phyloP scores from a whole-genome alignment of 2,888 invertebrate species.

The Hedychridium roseum region DNA sequence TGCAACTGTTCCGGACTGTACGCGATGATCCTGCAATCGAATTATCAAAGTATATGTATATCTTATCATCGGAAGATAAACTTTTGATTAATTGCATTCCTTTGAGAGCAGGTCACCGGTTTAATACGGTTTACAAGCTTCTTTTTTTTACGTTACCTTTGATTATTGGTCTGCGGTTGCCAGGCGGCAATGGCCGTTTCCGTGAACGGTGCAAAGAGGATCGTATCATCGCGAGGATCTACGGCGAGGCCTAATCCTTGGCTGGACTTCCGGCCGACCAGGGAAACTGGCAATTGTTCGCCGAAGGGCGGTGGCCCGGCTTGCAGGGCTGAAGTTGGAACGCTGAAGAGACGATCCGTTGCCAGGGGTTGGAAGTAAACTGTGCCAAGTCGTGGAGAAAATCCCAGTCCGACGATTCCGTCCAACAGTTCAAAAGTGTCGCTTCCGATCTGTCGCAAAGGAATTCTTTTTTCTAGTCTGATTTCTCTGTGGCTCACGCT shows the following conservation, averaged over 20 bases:
- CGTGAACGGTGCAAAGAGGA: conserved; percentile 80
- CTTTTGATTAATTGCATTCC: conserved; percentile 6
- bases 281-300: conserved; percentile 76
- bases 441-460: conserved; percentile 67
- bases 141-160: conserved; percentile 66
- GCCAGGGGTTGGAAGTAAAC: conserved; percentile 79
- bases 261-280: conserved; percentile 85
- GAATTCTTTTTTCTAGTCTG: too few relatives aligned
- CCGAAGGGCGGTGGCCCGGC: conserved; percentile 78
- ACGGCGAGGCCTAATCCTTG: conserved; percentile 81
- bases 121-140: conserved; percentile 6
- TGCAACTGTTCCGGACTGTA: conserved; percentile 78
- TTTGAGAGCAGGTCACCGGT: background rate
- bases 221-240: conserved; percentile 76
- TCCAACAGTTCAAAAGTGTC: conserved; percentile 77
- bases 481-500: too few relatives aligned
- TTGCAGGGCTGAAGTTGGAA: conserved; percentile 76
- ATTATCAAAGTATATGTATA: too few relatives aligned
- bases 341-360: conserved; percentile 79
- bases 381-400: conserved; percentile 71
- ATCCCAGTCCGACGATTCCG: conserved; percentile 75
- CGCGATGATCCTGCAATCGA: conserved; percentile 70
- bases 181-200: conserved; percentile 84
- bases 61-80: conserved; percentile 12
- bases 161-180: conserved; percentile 77